Conservation (phyloP, 2,797 vertebrate species). For the Thalassophryne amazonica region DNA sequence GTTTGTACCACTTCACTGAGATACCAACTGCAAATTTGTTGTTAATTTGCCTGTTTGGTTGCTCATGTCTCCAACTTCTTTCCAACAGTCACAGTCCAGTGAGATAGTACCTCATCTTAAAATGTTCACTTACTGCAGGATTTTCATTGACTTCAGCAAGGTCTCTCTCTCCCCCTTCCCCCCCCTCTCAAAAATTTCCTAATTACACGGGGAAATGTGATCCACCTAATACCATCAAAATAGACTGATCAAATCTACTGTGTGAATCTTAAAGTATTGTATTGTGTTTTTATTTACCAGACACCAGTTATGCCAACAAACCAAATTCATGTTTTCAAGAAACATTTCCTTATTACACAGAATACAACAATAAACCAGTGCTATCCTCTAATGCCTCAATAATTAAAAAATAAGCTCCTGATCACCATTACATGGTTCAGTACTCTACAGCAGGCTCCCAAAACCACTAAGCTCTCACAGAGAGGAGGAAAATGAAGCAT, state of each 20-base stretch:
- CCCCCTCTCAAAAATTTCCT: constrained; percentile 39
- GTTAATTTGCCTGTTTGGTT: too few relatives aligned
- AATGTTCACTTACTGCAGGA: too few relatives aligned
- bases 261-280: constrained; percentile 55
- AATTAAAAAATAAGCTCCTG: constrained; percentile 74
- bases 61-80: too few relatives aligned
- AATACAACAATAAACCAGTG: constrained; percentile 72
- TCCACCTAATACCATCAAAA: constrained; percentile 51
- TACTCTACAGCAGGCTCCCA: constrained; percentile 38
- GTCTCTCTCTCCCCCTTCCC: constrained; percentile 10
- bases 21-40: too few relatives aligned
- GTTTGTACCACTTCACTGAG: too few relatives aligned
- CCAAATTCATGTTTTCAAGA: constrained; percentile 57
- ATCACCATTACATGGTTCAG: constrained; percentile 48
- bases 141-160: too few relatives aligned
- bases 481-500: constrained; percentile 17
- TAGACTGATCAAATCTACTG: constrained; percentile 53
- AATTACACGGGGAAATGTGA: constrained; percentile 37
- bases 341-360: constrained; percentile 67
- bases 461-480: constrained; percentile 12
- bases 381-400: constrained; percentile 70
- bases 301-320: constrained; percentile 65
- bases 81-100: background rate
- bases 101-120: too few relatives aligned
- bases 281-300: constrained; percentile 70